Percentiles rank a stretch among this genome's conserved stretches.
Conservation (phyloP, 2,888 invertebrate genomes). For the Drosophila fulvimacula region DNA sequence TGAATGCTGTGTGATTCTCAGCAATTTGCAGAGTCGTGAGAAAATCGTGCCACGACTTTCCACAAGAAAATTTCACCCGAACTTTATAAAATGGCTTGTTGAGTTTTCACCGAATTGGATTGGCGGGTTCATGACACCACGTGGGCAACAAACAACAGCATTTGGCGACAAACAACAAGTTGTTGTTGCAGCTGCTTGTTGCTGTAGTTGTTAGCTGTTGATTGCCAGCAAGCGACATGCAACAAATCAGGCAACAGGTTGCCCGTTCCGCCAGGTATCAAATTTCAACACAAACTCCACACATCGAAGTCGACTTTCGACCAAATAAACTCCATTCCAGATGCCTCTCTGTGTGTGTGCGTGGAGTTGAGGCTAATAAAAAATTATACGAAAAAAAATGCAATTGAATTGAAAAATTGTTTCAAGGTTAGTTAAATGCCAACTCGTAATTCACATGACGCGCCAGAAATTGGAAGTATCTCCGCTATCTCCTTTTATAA, state of each 20-base stretch:
- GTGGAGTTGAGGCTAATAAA: conserved; percentile 5
- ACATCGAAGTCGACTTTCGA: conserved; percentile 34
- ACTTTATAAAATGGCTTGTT: conserved; percentile 47
- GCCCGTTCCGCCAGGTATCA: conserved; percentile 54
- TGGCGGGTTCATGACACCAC: conserved; percentile 76
- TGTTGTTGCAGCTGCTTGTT: conserved; percentile 30
- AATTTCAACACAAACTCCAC: conserved; percentile 50
- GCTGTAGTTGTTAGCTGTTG: conserved; percentile 42
- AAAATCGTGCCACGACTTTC: conserved; percentile 57
- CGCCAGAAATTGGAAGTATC: conserved; percentile 54
- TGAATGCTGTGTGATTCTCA: not conserved
- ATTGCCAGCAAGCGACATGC: conserved; percentile 57
- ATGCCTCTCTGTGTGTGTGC: not conserved
- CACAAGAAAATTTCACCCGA: conserved; percentile 52
- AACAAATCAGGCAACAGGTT: conserved; percentile 68
- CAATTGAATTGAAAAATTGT: conserved; percentile 38
- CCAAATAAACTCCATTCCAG: conserved; percentile 26
- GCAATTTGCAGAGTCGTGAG: conserved; percentile 40
- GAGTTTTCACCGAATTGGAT: conserved; percentile 63
- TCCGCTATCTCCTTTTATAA: conserved; percentile 3
- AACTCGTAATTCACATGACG: conserved; percentile 58
- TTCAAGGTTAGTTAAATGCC: conserved; percentile 62
- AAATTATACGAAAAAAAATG: not conserved
- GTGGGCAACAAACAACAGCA: conserved; percentile 63
- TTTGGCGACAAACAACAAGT: conserved; percentile 63